Evolutionary conservation across 2,797 vertebrate genomes (phyloP), one percentile per base, ranked within the genome.

Genomic region (Bovichtus diacanthus): DNA sequence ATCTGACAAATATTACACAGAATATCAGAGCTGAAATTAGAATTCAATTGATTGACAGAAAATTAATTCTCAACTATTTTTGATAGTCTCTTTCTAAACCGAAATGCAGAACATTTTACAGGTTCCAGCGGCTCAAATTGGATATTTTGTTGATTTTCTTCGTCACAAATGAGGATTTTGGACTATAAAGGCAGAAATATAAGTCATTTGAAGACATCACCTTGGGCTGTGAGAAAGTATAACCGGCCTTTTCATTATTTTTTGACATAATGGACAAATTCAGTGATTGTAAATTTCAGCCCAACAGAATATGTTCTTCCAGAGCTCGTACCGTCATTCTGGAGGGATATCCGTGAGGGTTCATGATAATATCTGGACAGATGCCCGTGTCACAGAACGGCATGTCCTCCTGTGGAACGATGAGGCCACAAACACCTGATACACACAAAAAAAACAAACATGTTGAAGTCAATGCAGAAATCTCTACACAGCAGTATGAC

Each of bases 361-460:
- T 99, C 98, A 99, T 99, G 88, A 99, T 99, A 89, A 99, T 99
- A 83, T 99, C 98, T 2, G 98, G 98, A 82, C 98, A 99, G 93
- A 99, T 98, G 66, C 98, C 98, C 0, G 97, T 94, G 85, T 99
- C 98, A 76, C 97, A 98, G 85, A 99, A 99, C 0, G 98, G 98
- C 98, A 99, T 99, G 94, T 99, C 98, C 87, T 99, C 98, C 90
- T 99, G 98, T 56, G 97, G 98, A 81, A 99, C 98, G n/a, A 99
- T 99, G 92, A 99, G 93, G 60, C 98, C 98, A 77, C 98, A 99
- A 69, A 99, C 98, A 92, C 98, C 98, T 99, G 93, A 63, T 44
- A 81, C 12, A 81, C 12, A 87, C 23, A 76, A n/a, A 55, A 53
- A 38, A 1, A 69, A 0, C 27, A 29, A 13, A 8, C 4, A 18